Conservation (phyloP, 1,140 invertebrate species). For the Megathymus violae region DNA sequence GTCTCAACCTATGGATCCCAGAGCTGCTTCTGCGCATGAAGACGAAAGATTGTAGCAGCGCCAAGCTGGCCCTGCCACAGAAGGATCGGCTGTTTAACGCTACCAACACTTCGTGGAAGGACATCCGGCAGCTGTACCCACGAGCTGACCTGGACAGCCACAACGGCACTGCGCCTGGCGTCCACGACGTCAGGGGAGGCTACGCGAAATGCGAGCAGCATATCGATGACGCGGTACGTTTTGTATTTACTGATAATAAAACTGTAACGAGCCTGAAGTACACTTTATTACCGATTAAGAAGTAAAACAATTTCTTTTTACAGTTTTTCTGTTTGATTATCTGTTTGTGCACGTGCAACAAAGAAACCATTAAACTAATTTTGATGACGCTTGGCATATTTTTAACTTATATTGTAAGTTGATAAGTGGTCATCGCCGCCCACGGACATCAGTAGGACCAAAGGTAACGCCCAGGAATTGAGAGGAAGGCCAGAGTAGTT, state of each 20-base stretch:
- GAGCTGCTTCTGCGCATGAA: constrained; percentile 86
- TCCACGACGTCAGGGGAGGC: constrained; percentile 35
- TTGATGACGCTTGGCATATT: too few species aligned
- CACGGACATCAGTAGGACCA: too few species aligned
- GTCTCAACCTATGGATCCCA: constrained; percentile 88
- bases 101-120: constrained; percentile 53
- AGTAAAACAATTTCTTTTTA: too few species aligned
- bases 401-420: too few species aligned
- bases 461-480: too few species aligned
- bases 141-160: constrained; percentile 37
- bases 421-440: too few species aligned
- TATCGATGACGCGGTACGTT: constrained; percentile 67
- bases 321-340: too few species aligned
- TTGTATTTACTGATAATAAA: constrained; percentile 1
- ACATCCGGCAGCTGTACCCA: constrained; percentile 43
- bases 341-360: too few species aligned
- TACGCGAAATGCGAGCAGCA: constrained; percentile 49
- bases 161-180: constrained; percentile 44
- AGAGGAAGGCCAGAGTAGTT: too few species aligned
- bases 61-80: constrained; percentile 28
- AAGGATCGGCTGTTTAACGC: constrained; percentile 53
- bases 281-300: too few species aligned
- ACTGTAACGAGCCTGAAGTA: too few species aligned
- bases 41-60: constrained; percentile 55
- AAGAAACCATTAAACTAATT: too few species aligned